Evolutionary conservation across 1,140 invertebrate genomes (phyloP), one percentile per base, ranked within the genome.

Genomic region (Phocides pigmalion): DNA sequence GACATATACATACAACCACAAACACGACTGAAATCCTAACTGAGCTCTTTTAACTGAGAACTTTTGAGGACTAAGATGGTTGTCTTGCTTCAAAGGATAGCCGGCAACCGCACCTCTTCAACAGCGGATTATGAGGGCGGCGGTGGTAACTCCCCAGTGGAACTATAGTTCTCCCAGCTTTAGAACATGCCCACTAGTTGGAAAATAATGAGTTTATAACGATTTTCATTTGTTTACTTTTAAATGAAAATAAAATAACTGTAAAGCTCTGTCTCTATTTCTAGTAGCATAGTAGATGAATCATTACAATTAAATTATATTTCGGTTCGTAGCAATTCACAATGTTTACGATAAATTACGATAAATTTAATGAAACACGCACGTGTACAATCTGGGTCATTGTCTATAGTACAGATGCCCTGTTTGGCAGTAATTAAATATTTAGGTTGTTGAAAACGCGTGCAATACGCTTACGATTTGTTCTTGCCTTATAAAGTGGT

Each of bases 351-450:
- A 65, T 63, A 39, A 53, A 22, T 68, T 58, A 62, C 49, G 15
- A 65, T 63, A 53, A 53, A 17, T 20, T 46, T 20, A 46, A 46
- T 46, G 42, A 46, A 22, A 46, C 42, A 20, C 42, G 42, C 17
- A 46, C 17, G 17, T 46, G 17, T 46, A 22, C 9, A 6, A 46
- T 20, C 42, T 20, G 4, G 42, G 42, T 46, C 42, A 46, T 20
- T 46, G 19, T 6, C 17, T 19, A 46, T n/a, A 46, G 22, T 46
- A 20, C 16, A 46, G 39, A 54, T 51, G 72, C 63, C 59, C 72
- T 59, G 65, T 74, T 74, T 74, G 56, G 46, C 35, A 42, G 51
- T 68, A 76, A 76, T 76, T 76, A 76, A 63, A 72, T 53, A 64
- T 54, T 49, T 54, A 47, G 41, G 44, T 64, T 64, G 62, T 47